These are phyloP conservation scores for Shargacucullia verbasci DNA, from an alignment of 2,888 invertebrate species.

Conservation along the genomic window DNA sequence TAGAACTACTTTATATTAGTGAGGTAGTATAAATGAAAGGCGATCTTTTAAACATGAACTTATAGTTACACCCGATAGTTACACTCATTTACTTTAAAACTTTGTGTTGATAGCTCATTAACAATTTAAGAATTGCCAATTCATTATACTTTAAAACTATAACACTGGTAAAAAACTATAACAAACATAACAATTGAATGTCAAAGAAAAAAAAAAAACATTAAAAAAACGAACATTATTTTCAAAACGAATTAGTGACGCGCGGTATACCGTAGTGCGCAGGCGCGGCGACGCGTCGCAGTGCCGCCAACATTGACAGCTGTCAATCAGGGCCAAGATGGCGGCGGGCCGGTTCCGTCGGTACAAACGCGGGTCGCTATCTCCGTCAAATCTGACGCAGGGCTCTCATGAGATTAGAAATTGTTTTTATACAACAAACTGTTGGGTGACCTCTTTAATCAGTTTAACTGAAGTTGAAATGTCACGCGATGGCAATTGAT, in stretches of 20 bases:
- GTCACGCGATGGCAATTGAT: conserved; percentile 47
- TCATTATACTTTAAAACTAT: conserved; percentile 25
- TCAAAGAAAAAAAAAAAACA: conserved; percentile 47
- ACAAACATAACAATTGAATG: conserved; percentile 31
- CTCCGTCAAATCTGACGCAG: conserved; percentile 73
- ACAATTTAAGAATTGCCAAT: conserved; percentile 14
- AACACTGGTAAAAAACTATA: conserved; percentile 9
- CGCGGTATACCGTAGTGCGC: conserved; percentile 69
- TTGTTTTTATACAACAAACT: conserved; percentile 52
- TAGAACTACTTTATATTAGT: conserved; percentile 10
- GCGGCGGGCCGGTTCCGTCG: conserved; percentile 81
- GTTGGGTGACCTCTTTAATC: conserved; percentile 54
- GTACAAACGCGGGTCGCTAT: conserved; percentile 67
- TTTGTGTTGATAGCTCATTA: not conserved
- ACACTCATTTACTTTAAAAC: not conserved
- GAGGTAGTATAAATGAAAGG: conserved; percentile 3
- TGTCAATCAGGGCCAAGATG: conserved; percentile 88
- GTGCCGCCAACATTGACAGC: conserved; percentile 88
- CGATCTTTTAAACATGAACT: not conserved
- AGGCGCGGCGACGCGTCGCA: conserved; percentile 86
- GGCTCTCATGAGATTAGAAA: conserved; percentile 63
- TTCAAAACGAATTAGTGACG: conserved; percentile 78
- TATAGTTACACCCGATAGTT: no score
- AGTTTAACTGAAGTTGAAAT: conserved; percentile 53
- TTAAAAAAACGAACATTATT: conserved; percentile 57